These are phyloP conservation scores for Ditula angustiorana DNA, from an alignment of 2,888 invertebrate genomes.

Conservation along the genomic window DNA sequence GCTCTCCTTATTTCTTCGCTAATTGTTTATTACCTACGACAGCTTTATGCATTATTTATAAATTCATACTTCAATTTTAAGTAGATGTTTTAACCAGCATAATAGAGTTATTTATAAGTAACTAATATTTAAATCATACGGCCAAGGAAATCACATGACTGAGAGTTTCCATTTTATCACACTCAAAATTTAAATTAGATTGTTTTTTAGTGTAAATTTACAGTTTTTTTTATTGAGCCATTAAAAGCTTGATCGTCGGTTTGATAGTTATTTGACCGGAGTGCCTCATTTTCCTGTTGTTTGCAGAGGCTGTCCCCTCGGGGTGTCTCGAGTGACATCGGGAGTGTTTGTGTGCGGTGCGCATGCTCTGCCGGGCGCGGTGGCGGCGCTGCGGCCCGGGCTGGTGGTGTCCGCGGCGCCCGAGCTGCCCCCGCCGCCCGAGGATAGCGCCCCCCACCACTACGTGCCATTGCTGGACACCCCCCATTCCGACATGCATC, in stretches of 20 bases:
- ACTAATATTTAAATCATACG: too few species aligned
- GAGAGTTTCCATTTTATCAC: background rate
- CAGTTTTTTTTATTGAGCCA: background rate
- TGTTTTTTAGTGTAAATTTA: background rate
- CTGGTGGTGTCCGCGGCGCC: slow-evolving; percentile 93
- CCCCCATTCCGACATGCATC: slow-evolving; percentile 89
- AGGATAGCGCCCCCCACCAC: slow-evolving; percentile 85
- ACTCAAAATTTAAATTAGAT: background rate
- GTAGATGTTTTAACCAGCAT: too few species aligned
- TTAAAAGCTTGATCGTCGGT: background rate
- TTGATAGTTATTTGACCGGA: background rate
- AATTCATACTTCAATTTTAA: too few species aligned
- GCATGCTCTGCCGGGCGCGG: slow-evolving; percentile 88
- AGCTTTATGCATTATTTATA: too few species aligned
- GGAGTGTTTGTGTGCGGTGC: slow-evolving; percentile 93
- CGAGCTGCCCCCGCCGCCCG: slow-evolving; percentile 90
- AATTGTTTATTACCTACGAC: too few species aligned
- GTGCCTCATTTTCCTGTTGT: slow-evolving; percentile 17
- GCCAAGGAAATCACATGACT: background rate
- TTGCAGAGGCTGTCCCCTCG: slow-evolving; percentile 81
- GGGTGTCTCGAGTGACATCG: slow-evolving; percentile 90
- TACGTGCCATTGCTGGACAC: slow-evolving; percentile 91
- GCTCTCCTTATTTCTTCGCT: too few species aligned
- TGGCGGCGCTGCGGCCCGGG: slow-evolving; percentile 89
- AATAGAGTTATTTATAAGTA: too few species aligned